Evolutionary conservation across 2,113 vertebrate species (phyloP).

Genomic region (Sphyrna mokarran): DNA sequence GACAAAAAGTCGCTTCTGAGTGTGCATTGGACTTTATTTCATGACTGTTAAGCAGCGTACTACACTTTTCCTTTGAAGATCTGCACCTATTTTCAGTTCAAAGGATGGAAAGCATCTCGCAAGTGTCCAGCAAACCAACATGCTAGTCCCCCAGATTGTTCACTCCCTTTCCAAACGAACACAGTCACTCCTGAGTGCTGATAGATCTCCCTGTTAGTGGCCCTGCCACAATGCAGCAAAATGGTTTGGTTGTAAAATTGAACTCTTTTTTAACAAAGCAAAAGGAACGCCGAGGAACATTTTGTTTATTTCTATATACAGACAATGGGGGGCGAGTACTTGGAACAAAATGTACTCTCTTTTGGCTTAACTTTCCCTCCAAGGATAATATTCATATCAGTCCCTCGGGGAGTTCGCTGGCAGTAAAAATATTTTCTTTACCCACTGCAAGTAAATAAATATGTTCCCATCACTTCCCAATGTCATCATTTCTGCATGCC

Average conservation of each 20-base stretch:
- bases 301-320: conserved; percentile 5
- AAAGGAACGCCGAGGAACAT: conserved; percentile 1
- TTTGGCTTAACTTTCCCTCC: background rate
- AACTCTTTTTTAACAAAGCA: background rate
- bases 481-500: background rate
- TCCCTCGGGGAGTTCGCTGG: background rate
- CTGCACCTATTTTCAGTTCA: background rate
- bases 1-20: background rate
- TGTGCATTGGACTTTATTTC: background rate
- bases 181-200: background rate
- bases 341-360: conserved; percentile 14
- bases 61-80: background rate
- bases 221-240: background rate
- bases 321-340: conserved; percentile 1
- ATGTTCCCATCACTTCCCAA: background rate
- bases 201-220: background rate
- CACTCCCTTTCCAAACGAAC: background rate
- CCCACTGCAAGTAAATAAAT: background rate
- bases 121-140: background rate
- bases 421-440: background rate
- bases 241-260: background rate
- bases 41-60: background rate
- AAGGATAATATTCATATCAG: conserved; percentile 16
- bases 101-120: too few relatives aligned
- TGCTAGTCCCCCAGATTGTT: background rate